Conservation (phyloP, 2,888 invertebrate genomes). For the Platynereis dumerilii region DNA sequence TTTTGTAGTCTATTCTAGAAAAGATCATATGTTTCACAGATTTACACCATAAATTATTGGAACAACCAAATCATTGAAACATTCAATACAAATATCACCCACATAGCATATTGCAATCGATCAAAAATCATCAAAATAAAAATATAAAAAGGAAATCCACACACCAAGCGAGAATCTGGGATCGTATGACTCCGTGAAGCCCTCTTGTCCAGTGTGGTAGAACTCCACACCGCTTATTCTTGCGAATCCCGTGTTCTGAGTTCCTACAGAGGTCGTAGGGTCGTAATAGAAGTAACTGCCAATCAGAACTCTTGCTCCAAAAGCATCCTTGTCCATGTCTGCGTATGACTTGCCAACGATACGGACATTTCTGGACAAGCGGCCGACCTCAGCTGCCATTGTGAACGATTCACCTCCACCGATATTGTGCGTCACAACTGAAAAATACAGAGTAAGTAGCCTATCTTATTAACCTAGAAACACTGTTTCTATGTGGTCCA, state of each 20-base stretch:
- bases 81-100: too few species aligned
- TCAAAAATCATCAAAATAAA: too few species aligned
- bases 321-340: conserved; percentile 24
- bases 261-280: too few species aligned
- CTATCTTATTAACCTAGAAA: too few species aligned
- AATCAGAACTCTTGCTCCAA: conserved; percentile 39
- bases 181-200: conserved; percentile 35
- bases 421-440: conserved; percentile 11
- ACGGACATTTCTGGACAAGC: conserved; percentile 55
- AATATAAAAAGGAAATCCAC: too few species aligned
- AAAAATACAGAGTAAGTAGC: too few species aligned
- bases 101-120: too few species aligned
- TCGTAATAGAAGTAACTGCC: neutral
- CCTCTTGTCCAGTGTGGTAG: conserved; percentile 38
- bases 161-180: conserved; percentile 38
- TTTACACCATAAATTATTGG: too few species aligned
- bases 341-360: conserved; percentile 45
- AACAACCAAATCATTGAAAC: too few species aligned
- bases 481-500: too few species aligned
- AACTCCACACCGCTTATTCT: conserved; percentile 38
- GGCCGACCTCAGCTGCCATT: conserved; percentile 55
- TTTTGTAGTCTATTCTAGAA: too few species aligned
- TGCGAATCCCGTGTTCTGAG: conserved; percentile 35
- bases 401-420: conserved; percentile 3
- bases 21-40: too few species aligned